Base-by-base conservation (phyloP, 2,113 vertebrate species). In the Rutilus rutilus region DNA sequence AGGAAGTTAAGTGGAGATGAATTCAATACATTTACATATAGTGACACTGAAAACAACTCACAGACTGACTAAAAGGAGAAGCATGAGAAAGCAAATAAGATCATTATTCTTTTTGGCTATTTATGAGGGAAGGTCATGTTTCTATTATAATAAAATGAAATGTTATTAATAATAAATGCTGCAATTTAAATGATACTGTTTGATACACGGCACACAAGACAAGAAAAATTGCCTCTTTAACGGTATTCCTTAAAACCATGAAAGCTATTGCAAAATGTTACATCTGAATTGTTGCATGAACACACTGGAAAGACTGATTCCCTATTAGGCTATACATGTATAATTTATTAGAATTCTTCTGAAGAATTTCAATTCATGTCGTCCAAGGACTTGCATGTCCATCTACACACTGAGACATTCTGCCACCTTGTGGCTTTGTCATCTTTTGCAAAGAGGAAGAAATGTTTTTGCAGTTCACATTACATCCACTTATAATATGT, bases 391-490 rank as follows among this genome's bases (percentile, higher is more conserved):
- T 82, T 33, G n/a, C 60, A 50, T 69, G 87, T 71, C 87, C 15
- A 4, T 62, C 79, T 4, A 15, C 6, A 75, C n/a, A 60, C 39
- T 36, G 83, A 83, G 39, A 83, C 42, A 21, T 65, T 76, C 84
- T 86, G 88, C 89, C 90, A 86, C 85, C 89, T 87, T 84, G 89
- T 91, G 89, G 90, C 75, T 73, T 52, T 71, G n/a, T 76, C 71
- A 30, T 78, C 83, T 60, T 88, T 47, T 77, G 85, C 78, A 86
- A 64, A 39, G 19, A 60, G 30, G 1, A 59, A 11, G n/a, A 60
- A 62, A 79, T n/a, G 33, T 10, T 76, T 76, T 30, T 7, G 25
- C 17, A 42, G 52, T n/a, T 64, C 8, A 10, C 85, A 85, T 65
- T 8, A 6, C 25, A 50, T 76, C 27, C 23, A 50, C 27, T 33